Base-by-base conservation (phyloP, 2,797 vertebrate species). In the Mus spretus region DNA sequence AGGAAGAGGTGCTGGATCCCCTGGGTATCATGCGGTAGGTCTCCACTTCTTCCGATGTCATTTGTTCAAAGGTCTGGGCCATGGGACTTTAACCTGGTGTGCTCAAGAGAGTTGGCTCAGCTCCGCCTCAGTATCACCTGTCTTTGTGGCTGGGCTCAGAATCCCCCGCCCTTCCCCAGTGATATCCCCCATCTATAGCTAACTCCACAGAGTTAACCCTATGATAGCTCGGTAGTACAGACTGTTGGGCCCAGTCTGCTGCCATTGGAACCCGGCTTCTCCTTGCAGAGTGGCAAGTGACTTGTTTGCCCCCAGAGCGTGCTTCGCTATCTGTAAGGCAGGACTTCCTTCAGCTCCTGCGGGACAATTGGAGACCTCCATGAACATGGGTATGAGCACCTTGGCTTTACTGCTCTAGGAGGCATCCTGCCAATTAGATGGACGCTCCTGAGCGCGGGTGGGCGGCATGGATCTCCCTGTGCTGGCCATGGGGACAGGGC, bases 21-120 rank as follows among this genome's bases (percentile, higher is more conserved):
- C 98, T 99, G 97, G 99, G 99, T 90, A 98, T 99, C 97, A 97
- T 99, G 63, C 98, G 98, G 99, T 99, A 98, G 95, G 98, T 86
- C 65, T 91, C 79, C 12, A 53, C 44, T 85, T 59, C 57, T 57
- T 47, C 22, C n/a, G 1, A 12, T 31, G 50, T 34, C 84, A 19
- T 67, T 19, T 10, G 8, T 17, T 44, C 26, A n/a, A 5, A 10
- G 50, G 11, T 67, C 80, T 34, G 13, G 40, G n/a, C 17, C 12
- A 0, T 0, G 0, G 19, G 26, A 3, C 50, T 80, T 67, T 31
- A 20, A 34, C 50, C 31, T 37, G 44, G 6, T 1, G 0, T 14
- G 37, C 61, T 75, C 0, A 0, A 34, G 28, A 40, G 31, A 47
- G 28, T 50, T 67, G 15, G 26, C 61, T 31, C 13, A 6, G 47